phyloP scores from a whole-genome alignment of 2,888 invertebrate genomes.

The Andrena minutula region DNA sequence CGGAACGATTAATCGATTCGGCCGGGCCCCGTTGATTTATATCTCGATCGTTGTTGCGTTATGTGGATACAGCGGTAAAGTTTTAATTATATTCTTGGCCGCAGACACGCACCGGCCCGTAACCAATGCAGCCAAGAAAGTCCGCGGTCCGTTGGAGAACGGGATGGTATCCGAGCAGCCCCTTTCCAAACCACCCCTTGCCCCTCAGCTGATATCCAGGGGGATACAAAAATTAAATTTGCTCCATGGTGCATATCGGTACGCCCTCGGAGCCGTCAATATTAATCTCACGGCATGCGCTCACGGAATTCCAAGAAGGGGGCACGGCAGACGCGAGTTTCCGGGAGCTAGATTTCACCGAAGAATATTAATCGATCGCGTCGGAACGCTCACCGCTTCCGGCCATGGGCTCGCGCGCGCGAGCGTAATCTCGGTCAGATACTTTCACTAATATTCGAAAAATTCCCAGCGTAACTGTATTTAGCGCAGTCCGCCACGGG shows the following conservation, averaged over 20 bases:
- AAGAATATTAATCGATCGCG: conserved; percentile 67
- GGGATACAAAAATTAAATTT: conserved; percentile 74
- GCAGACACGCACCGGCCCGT: conserved; percentile 63
- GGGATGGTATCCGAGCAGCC: conserved; percentile 23
- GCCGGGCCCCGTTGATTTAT: conserved; percentile 61
- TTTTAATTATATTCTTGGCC: conserved; percentile 74
- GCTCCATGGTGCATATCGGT: conserved; percentile 68
- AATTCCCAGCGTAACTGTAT: conserved; percentile 20
- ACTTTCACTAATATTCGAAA: conserved; percentile 21
- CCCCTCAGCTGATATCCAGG: conserved; percentile 44
- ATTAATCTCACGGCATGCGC: conserved; percentile 73
- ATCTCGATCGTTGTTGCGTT: conserved; percentile 49
- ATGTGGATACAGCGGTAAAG: conserved; percentile 65
- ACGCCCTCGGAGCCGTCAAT: conserved; percentile 72
- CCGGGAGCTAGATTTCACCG: conserved; percentile 46
- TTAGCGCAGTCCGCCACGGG: conserved; percentile 8
- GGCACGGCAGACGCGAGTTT: conserved; percentile 51
- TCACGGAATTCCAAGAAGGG: conserved; percentile 66
- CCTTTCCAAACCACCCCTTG: conserved; percentile 11
- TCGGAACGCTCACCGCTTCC: conserved; percentile 25
- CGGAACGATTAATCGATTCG: conserved; percentile 43
- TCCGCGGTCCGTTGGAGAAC: conserved; percentile 50
- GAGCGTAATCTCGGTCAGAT: conserved; percentile 20
- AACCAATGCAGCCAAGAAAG: conserved; percentile 69
- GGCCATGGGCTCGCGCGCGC: background rate